A percentile compares a stretch with the other conserved stretches of the same genome.
phyloP scores from a whole-genome alignment of 2,888 invertebrate species.

The Lottia gigantea region DNA sequence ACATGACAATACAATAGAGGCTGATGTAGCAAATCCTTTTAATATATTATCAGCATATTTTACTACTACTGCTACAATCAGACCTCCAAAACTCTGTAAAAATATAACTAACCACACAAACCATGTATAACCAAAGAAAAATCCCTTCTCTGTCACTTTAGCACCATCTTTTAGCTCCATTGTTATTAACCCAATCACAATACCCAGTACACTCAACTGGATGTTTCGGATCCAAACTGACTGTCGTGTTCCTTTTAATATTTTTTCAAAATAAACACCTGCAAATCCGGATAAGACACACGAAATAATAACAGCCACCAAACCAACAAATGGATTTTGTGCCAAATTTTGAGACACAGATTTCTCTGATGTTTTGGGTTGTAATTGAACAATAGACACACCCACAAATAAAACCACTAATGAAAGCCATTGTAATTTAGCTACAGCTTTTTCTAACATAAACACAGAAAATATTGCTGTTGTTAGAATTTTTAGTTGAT shows the following conservation, averaged over 20 bases:
- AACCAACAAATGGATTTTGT: slow-evolving; percentile 56
- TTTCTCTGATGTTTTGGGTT: slow-evolving; percentile 38
- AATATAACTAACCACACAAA: slow-evolving; percentile 83
- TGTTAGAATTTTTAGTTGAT: slow-evolving; percentile 71
- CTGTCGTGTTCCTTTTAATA: slow-evolving; percentile 80
- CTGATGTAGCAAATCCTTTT: slow-evolving; percentile 91
- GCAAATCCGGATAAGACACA: slow-evolving; percentile 96
- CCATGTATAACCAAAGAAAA: slow-evolving; percentile 74
- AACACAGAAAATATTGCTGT: slow-evolving; percentile 71
- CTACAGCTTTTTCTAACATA: slow-evolving; percentile 67
- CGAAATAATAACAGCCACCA: slow-evolving; percentile 62
- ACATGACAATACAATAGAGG: slow-evolving; percentile 95
- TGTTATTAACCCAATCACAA: slow-evolving; percentile 87
- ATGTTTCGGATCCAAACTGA: slow-evolving; percentile 96
- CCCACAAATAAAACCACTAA: slow-evolving; percentile 69
- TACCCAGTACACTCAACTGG: slow-evolving; percentile 89
- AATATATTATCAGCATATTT: slow-evolving; percentile 99
- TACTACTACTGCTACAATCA: slow-evolving; percentile 97
- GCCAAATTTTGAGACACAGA: slow-evolving; percentile 31
- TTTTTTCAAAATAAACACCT: slow-evolving; percentile 98
- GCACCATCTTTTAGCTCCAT: slow-evolving; percentile 73
- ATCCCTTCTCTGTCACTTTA: slow-evolving; percentile 75
- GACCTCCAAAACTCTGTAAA: slow-evolving; percentile 90
- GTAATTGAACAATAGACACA: slow-evolving; percentile 70
- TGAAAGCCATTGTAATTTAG: slow-evolving; percentile 69